phyloP scores from a whole-genome alignment of 1,140 invertebrate species.

The Lerema accius region DNA sequence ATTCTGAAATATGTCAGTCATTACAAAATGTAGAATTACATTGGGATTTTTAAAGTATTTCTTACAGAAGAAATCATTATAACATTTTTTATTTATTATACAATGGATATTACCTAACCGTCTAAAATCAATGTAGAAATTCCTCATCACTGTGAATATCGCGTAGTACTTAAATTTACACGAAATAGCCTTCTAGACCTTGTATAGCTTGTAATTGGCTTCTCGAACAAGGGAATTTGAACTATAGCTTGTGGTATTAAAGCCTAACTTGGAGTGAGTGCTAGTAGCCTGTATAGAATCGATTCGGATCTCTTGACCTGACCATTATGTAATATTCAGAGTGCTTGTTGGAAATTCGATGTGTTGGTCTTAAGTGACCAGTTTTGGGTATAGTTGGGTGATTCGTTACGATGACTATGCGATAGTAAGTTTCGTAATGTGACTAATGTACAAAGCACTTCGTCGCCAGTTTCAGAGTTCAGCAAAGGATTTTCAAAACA shows the following conservation, averaged over 20 bases:
- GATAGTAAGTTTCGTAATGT: no score
- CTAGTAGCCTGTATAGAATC: conserved; percentile 7
- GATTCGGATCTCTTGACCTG: conserved; percentile 28
- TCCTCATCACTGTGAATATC: background rate
- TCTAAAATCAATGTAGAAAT: background rate
- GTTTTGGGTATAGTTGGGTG: conserved; percentile 5
- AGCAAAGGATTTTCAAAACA: no score
- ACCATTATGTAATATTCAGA: conserved; percentile 34
- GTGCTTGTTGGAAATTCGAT: conserved; percentile 21
- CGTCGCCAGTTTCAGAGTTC: no score
- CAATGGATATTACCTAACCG: no score
- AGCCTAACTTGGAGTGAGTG: background rate
- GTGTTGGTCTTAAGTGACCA: conserved; percentile 24
- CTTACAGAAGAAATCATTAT: no score
- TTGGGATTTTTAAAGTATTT: no score
- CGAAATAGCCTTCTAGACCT: conserved; percentile 26
- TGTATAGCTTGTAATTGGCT: conserved; percentile 21
- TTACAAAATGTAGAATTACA: no score
- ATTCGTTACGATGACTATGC: background rate
- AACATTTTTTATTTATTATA: no score
- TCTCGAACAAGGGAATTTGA: background rate
- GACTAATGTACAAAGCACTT: no score
- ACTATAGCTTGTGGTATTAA: background rate
- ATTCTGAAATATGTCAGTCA: no score
- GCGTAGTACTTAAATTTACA: conserved; percentile 21